phyloP scores from a whole-genome alignment of 1,140 invertebrate species.

The Pomacea maculata region DNA sequence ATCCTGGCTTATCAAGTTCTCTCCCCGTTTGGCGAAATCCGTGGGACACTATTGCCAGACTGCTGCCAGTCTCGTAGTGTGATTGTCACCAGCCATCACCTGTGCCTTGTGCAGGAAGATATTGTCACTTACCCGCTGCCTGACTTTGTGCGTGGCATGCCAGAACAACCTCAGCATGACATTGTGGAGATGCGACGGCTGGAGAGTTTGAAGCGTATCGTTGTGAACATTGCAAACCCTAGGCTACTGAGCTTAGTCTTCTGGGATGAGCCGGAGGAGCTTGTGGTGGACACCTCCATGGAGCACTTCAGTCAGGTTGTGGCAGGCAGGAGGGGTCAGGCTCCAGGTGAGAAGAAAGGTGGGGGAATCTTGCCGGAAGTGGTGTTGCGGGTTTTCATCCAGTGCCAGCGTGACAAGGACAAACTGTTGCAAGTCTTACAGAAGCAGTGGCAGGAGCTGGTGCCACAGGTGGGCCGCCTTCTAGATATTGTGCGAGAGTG shows the following conservation, averaged over 20 bases:
- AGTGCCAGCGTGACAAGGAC: slow-evolving; percentile 51
- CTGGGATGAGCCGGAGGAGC: slow-evolving; percentile 57
- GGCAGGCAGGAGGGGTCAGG: slow-evolving; percentile 27
- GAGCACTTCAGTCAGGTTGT: slow-evolving; percentile 54
- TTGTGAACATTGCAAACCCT: slow-evolving; percentile 32
- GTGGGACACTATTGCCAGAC: slow-evolving; percentile 21
- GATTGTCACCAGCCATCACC: slow-evolving; percentile 55
- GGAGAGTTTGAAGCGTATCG: slow-evolving; percentile 53
- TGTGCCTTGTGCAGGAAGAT: slow-evolving; percentile 57
- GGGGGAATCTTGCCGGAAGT: slow-evolving; percentile 48
- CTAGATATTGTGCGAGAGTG: slow-evolving; percentile 32
- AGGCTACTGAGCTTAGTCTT: slow-evolving; percentile 53
- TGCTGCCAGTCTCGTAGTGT: slow-evolving; percentile 43
- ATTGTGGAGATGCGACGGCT: slow-evolving; percentile 53
- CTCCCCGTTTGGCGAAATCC: slow-evolving; percentile 15
- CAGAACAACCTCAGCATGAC: slow-evolving; percentile 51
- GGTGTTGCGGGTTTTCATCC: slow-evolving; percentile 44
- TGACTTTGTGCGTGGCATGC: slow-evolving; percentile 59
- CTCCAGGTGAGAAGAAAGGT: slow-evolving; percentile 38
- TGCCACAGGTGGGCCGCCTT: slow-evolving; percentile 39
- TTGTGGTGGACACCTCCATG: slow-evolving; percentile 52
- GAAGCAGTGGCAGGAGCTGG: slow-evolving; percentile 55
- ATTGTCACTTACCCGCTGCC: slow-evolving; percentile 61
- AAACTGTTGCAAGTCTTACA: slow-evolving; percentile 54
- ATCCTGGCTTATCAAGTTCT: slow-evolving; percentile 47